Base-by-base conservation (phyloP, 2,888 invertebrate species). In the Anarsia innoxiella region DNA sequence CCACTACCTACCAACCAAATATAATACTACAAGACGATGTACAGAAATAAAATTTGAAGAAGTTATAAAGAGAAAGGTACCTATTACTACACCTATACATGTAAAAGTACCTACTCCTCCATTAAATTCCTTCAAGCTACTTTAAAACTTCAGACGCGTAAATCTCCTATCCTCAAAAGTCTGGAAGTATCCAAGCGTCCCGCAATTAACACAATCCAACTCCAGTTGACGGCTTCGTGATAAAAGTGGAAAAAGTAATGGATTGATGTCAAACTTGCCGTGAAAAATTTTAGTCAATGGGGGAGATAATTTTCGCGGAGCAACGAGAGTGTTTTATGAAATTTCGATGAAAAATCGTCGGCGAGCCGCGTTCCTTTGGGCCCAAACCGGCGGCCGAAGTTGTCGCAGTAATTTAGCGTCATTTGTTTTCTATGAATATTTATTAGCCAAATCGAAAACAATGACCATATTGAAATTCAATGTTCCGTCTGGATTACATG, bases 201-300 rank as follows among this genome's bases (percentile, higher is more conserved):
- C 57, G 65, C 72, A 79, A 78, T 78, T 78, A 78, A 75, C 74
- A 71, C 77, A 68, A 68, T 73, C 70, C 69, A 69, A 75, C 73
- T 68, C 66, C 56, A 55, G 54, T 60, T 64, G 72, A 68, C 69
- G 59, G 64, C 65, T 65, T 55, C 51, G 52, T 73, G 78, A 82
- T 77, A 77, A 76, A 77, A 76, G 62, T 72, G 66, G 50, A 62
- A 69, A 72, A 77, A 63, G 63, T 77, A 79, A 79, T 77, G 75
- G 75, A 78, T 78, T 75, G 77, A 74, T 79, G 80, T 76, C 76
- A 78, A 79, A 80, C 78, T 79, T 74, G 68, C 73, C 65, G 75
- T 74, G 78, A 82, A 82, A 79, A 78, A 73, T 76, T 70, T 73
- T 66, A 70, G 71, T 74, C 79, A 79, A 79, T 78, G 79, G 73